Base-by-base conservation (phyloP, 2,888 invertebrate species). In the Callinectes sapidus region DNA sequence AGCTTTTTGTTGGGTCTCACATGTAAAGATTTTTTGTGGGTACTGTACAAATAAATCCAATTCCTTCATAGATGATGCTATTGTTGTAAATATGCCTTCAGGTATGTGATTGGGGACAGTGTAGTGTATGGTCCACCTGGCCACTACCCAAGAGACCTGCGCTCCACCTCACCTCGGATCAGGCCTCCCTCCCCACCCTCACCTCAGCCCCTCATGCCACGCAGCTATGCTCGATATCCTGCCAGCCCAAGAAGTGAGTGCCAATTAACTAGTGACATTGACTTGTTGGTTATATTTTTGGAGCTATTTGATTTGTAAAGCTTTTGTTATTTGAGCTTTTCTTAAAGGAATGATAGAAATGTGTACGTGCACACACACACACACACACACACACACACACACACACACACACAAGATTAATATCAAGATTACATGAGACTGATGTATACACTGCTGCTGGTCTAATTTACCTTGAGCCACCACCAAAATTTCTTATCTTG, bases 31-130 rank as follows among this genome's bases (percentile, higher is more conserved):
- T n/a, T n/a, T n/a, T n/a, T n/a, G n/a, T n/a, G n/a, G n/a, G n/a
- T n/a, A n/a, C n/a, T n/a, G n/a, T n/a, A n/a, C n/a, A n/a, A n/a
- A n/a, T n/a, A n/a, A n/a, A n/a, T n/a, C n/a, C n/a, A n/a, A n/a
- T n/a, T n/a, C n/a, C n/a, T n/a, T n/a, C n/a, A n/a, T 28, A 10
- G 28, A 71, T 71, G 18, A 18, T 28, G 28, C 71, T 71, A 71
- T 23, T 61, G 3, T 71, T 71, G 66, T n/a, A 13, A 35, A 35
- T 18, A 35, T 35, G 13, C 2, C 89, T 61, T 42, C 61, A 93
- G 92, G 35, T 93, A 93, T 91, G 92, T 93, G 14, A 93, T 93
- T 61, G 92, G 92, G 35, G 92, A 93, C 87, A 93, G 92, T 90
- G 92, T 93, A 23, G 92, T 93, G 90, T 93, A 93, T 89, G 92